These are phyloP conservation scores for Stenichneumon culpator DNA, from an alignment of 2,888 invertebrate genomes.

Conservation along the genomic window DNA sequence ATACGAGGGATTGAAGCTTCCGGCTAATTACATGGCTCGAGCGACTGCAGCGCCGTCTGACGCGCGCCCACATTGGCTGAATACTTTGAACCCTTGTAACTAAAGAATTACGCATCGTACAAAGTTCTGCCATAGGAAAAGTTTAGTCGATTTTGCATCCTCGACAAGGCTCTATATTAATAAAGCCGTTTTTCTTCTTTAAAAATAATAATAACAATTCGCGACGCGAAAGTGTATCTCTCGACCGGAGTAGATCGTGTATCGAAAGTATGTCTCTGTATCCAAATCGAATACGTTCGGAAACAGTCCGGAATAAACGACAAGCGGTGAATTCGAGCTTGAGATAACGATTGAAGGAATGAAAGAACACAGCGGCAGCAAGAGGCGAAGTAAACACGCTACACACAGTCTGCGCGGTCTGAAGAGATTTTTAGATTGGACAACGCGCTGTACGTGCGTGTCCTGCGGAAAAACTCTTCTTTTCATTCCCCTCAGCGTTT, in stretches of 20 bases:
- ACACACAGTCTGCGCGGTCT: constrained; percentile 25
- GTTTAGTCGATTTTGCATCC: background rate
- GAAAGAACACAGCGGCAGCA: constrained; percentile 18
- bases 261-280: background rate
- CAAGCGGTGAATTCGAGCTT: constrained; percentile 31
- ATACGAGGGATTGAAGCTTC: background rate
- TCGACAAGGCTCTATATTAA: background rate
- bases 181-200: background rate
- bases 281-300: background rate
- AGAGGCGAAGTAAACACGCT: constrained; percentile 21
- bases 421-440: constrained; percentile 74
- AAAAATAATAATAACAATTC: background rate
- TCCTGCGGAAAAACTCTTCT: constrained; percentile 69
- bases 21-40: background rate
- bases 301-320: background rate
- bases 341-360: constrained; percentile 13
- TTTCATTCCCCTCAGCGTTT: constrained; percentile 37
- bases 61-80: background rate
- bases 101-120: background rate
- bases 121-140: background rate
- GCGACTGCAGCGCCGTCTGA: background rate
- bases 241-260: background rate
- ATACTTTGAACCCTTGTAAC: background rate
- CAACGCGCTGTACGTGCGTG: constrained; percentile 73
- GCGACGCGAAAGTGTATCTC: background rate